A percentile compares a stretch with the other conserved stretches of the same genome.
Conservation (phyloP, 2,888 invertebrate genomes). For the Torymus auratus region DNA sequence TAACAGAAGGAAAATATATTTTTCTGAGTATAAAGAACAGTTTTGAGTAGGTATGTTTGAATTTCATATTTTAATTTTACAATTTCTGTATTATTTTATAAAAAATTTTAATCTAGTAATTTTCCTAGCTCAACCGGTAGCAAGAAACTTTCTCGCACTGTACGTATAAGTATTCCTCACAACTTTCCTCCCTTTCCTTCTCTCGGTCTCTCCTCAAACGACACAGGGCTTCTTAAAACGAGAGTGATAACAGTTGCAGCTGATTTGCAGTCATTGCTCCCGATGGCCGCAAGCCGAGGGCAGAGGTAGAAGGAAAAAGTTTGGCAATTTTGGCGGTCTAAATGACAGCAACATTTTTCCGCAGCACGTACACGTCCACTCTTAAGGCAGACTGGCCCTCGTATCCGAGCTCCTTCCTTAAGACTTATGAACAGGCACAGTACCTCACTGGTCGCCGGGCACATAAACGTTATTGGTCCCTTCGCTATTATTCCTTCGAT, state of each 20-base stretch:
- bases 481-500: conserved; percentile 13
- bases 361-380: not conserved
- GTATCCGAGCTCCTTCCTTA: not conserved
- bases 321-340: conserved; percentile 32
- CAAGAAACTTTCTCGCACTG: too few relatives aligned
- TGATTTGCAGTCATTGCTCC: conserved; percentile 40
- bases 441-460: conserved; percentile 17
- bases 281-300: not conserved
- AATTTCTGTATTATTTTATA: too few relatives aligned
- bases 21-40: too few relatives aligned
- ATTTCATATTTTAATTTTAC: too few relatives aligned
- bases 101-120: too few relatives aligned
- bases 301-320: conserved; percentile 10
- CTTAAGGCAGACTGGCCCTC: not conserved
- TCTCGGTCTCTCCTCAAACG: too few relatives aligned
- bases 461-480: conserved; percentile 45
- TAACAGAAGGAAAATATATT: too few relatives aligned
- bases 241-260: conserved; percentile 33
- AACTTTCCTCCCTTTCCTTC: too few relatives aligned
- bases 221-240: not conserved
- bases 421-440: conserved; percentile 27
- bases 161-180: too few relatives aligned
- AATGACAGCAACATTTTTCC: conserved; percentile 31
- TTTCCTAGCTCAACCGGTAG: too few relatives aligned
- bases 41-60: too few relatives aligned